These are phyloP conservation scores for Drosophila azteca DNA, from an alignment of 1,140 invertebrate genomes.

Conservation along the genomic window DNA sequence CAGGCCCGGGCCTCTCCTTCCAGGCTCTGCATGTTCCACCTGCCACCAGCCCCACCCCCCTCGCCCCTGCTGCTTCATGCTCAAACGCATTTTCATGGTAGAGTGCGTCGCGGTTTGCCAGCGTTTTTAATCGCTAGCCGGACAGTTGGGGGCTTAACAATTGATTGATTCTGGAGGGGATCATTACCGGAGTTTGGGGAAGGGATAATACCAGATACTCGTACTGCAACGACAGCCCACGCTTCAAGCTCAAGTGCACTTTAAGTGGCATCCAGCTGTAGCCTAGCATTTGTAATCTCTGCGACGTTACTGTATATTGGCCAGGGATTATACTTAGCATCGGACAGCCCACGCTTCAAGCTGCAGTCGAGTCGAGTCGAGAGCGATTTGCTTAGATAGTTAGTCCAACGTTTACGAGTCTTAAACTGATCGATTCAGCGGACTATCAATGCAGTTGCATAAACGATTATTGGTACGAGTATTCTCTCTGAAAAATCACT, in stretches of 20 bases:
- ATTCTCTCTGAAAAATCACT: too few relatives aligned
- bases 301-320: too few relatives aligned
- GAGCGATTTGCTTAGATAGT: too few relatives aligned
- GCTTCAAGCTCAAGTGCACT: slow-evolving; percentile 20
- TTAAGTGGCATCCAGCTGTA: neutral
- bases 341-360: too few relatives aligned
- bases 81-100: slow-evolving; percentile 55
- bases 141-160: slow-evolving; percentile 11
- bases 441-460: too few relatives aligned
- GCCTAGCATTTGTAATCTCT: too few relatives aligned
- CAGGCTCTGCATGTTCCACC: neutral
- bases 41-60: neutral
- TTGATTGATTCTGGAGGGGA: slow-evolving; percentile 3
- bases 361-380: too few relatives aligned
- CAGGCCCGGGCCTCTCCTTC: neutral
- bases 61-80: slow-evolving; percentile 29
- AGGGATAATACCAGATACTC: neutral
- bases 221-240: neutral
- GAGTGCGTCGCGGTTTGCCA: slow-evolving; percentile 31
- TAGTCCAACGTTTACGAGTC: too few relatives aligned
- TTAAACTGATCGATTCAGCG: too few relatives aligned
- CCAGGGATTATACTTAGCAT: too few relatives aligned
- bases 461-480: too few relatives aligned
- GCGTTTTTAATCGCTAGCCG: slow-evolving; percentile 43
- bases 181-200: neutral